phyloP scores from a whole-genome alignment of 2,113 vertebrate species.

The Leuciscus idus region DNA sequence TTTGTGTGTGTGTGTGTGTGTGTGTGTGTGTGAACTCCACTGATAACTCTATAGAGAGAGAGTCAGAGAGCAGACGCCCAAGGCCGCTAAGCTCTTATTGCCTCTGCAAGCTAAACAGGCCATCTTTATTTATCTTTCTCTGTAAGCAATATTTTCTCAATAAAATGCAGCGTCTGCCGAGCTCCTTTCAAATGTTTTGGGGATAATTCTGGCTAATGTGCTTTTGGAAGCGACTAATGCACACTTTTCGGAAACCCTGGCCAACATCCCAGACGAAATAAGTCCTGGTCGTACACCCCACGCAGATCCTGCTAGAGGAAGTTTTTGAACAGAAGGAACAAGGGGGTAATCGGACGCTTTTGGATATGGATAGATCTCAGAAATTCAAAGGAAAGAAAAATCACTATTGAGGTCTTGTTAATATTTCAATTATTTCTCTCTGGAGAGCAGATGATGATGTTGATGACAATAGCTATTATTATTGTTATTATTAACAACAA shows the following conservation, averaged over 20 bases:
- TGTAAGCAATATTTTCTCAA: constrained; percentile 42
- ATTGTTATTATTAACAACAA: not conserved
- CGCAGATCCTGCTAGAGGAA: not conserved
- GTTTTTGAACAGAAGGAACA: not conserved
- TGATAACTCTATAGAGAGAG: constrained; percentile 43
- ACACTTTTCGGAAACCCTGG: not conserved
- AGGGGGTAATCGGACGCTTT: no score
- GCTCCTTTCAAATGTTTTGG: not conserved
- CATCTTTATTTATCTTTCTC: constrained; percentile 39
- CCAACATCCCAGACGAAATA: not conserved
- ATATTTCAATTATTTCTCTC: not conserved
- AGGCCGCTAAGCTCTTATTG: constrained; percentile 26
- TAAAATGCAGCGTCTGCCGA: constrained; percentile 10
- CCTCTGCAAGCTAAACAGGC: constrained; percentile 24
- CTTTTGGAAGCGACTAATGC: constrained; percentile 21
- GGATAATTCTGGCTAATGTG: constrained; percentile 20
- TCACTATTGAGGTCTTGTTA: no score
- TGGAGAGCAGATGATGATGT: not conserved
- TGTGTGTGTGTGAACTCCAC: constrained; percentile 35
- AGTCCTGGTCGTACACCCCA: not conserved
- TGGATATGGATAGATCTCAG: not conserved
- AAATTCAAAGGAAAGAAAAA: not conserved
- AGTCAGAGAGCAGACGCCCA: constrained; percentile 39
- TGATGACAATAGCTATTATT: not conserved
- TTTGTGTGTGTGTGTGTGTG: constrained; percentile 57